These are phyloP conservation scores for Doris montereyensis DNA, from an alignment of 2,888 invertebrate species.

Conservation along the genomic window DNA sequence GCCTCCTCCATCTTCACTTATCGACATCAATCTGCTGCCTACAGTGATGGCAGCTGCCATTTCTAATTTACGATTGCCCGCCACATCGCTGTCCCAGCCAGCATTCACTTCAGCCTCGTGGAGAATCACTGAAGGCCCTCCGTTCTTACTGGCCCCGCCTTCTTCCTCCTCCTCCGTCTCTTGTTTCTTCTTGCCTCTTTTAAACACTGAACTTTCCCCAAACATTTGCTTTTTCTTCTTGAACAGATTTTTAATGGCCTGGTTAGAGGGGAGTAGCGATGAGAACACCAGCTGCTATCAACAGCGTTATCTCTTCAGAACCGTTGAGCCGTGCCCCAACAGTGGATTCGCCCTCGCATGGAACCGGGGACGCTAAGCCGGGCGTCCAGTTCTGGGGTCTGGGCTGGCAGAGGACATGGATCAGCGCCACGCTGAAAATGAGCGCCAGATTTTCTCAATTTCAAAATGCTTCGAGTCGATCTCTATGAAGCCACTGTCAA, in stretches of 20 bases:
- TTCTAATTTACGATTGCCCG: not conserved
- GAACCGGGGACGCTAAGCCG: conserved; percentile 35
- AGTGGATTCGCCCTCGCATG: conserved; percentile 44
- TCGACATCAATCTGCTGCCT: not conserved
- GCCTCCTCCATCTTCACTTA: conserved; percentile 6
- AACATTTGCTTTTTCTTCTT: conserved; percentile 36
- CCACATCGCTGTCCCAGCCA: conserved; percentile 28
- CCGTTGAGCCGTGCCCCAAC: conserved; percentile 45
- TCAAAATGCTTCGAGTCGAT: conserved; percentile 49
- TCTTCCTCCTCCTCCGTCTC: conserved; percentile 27
- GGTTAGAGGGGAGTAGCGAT: conserved; percentile 69
- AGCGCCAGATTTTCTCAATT: conserved; percentile 74
- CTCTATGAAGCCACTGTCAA: conserved; percentile 62
- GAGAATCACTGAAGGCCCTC: conserved; percentile 22
- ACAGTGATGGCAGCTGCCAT: not conserved
- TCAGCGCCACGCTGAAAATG: conserved; percentile 74
- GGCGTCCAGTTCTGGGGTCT: conserved; percentile 57
- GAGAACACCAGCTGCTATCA: conserved; percentile 74
- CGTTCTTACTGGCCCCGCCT: no score
- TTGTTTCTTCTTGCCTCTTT: not conserved
- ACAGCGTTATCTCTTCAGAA: conserved; percentile 67
- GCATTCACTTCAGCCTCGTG: conserved; percentile 31
- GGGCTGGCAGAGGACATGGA: conserved; percentile 75
- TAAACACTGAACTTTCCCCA: not conserved
- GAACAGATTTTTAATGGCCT: conserved; percentile 56